Base-by-base conservation (phyloP, 2,113 vertebrate species). In the Puntigrus tetrazona region DNA sequence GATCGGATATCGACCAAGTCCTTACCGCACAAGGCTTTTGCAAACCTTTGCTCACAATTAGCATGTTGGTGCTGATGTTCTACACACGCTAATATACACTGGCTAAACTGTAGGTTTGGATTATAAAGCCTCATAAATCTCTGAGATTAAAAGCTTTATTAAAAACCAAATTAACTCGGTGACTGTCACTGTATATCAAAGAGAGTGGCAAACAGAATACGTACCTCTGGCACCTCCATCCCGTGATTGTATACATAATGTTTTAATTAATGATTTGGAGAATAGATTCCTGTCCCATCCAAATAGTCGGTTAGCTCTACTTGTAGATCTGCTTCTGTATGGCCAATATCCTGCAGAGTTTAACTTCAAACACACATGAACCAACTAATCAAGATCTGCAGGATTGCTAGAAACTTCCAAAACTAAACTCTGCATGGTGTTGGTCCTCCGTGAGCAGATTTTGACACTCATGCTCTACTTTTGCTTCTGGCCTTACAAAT, bases 81-180 rank as follows among this genome's bases (percentile, higher is more conserved):
- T 57, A 73, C 38, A 83, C 73, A 79, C 59, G 55, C 31, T 57
- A 14, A 77, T 50, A 59, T 31, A 70, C 27, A 29, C 36, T 0
- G 7, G 20, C 4, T 22, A 38, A 20, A 14, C 22, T 29, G 22
- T 43, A 45, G 20, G 52, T 57, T 57, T 78, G 31, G 52, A 27
- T 57, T 73, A 18, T 45, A 77, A 76, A 84, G 84, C 89, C 57
- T 88, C 69, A 43, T 36, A 93, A 92, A 93, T 92, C 92, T 90
- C 83, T 85, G 88, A 92, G 92, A 93, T 94, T 93, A 93, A 90
- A 82, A 83, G 89, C 47, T 81, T 88, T 94, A 93, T 94, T 93
- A 92, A 94, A 94, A 94, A 93, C 91, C 91, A 94, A 50, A 93
- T 94, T 92, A 92, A 91, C 91, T 92, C 89, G 88, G 87, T 22